A percentile compares a stretch with the other conserved stretches of the same genome.
Conservation (phyloP, 2,113 vertebrate genomes). For the Monarcha castaneiventris region DNA sequence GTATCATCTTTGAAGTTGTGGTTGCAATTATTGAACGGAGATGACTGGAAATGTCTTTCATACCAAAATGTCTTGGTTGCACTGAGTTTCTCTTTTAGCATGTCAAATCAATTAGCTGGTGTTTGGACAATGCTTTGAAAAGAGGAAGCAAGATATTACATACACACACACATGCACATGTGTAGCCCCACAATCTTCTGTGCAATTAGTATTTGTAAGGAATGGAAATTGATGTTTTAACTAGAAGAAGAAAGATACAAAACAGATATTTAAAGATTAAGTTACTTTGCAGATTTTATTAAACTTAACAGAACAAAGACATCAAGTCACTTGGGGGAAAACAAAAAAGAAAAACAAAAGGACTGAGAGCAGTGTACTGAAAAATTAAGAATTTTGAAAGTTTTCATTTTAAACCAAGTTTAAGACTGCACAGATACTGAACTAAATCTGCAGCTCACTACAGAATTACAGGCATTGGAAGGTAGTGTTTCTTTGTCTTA, state of each 20-base stretch:
- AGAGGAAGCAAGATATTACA: conserved; percentile 49
- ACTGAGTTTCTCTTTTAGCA: conserved; percentile 31
- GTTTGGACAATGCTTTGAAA: conserved; percentile 63
- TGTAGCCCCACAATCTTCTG: neutral
- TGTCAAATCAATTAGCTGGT: conserved; percentile 62
- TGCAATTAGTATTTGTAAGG: conserved; percentile 23
- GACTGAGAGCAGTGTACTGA: neutral
- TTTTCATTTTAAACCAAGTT: neutral
- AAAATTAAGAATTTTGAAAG: neutral
- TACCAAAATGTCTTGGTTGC: conserved; percentile 40
- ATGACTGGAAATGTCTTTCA: conserved; percentile 62
- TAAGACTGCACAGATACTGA: neutral
- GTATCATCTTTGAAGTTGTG: conserved; percentile 58
- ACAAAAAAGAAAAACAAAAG: neutral
- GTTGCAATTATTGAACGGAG: conserved; percentile 55
- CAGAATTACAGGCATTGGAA: neutral
- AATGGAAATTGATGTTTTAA: conserved; percentile 5
- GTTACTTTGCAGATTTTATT: neutral
- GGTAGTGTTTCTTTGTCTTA: neutral
- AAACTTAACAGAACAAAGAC: neutral
- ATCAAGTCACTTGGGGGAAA: neutral
- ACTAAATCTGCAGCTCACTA: neutral
- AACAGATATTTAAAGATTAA: neutral
- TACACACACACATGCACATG: neutral
- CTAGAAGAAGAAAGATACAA: neutral